Percentiles rank a stretch among this genome's conserved stretches.
These are phyloP conservation scores for Stegodyphus mimosarum DNA, from an alignment of 1,140 invertebrate genomes.

Conservation along the genomic window DNA sequence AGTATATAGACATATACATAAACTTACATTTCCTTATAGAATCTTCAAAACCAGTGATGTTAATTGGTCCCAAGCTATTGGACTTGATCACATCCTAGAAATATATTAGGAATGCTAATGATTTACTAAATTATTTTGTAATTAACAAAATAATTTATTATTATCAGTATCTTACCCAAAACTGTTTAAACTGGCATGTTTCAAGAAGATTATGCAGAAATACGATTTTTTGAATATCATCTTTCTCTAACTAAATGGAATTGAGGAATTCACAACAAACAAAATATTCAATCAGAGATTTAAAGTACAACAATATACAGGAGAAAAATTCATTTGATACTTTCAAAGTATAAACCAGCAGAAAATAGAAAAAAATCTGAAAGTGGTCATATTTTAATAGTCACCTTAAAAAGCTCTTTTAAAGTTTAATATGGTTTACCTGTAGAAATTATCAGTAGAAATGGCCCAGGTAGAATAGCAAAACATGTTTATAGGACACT, in stretches of 20 bases:
- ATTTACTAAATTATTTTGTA: no score
- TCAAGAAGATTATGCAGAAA: slow-evolving; percentile 91
- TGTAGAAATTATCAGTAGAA: no score
- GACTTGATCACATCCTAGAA: no score
- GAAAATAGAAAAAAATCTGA: no score
- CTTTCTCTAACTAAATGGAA: slow-evolving; percentile 79
- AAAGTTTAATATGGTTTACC: no score
- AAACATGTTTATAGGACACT: no score
- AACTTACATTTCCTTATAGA: slow-evolving; percentile 88
- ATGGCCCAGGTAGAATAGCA: no score
- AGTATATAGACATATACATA: not conserved
- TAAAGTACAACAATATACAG: not conserved
- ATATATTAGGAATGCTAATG: no score
- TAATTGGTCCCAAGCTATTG: slow-evolving; percentile 56
- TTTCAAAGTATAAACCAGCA: not conserved
- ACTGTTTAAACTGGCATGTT: slow-evolving; percentile 90
- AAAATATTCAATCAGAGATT: not conserved
- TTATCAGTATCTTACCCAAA: slow-evolving; percentile 82
- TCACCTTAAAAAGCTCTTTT: no score
- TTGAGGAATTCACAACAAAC: slow-evolving; percentile 21
- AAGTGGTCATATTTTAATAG: no score
- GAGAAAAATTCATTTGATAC: not conserved
- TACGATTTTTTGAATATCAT: slow-evolving; percentile 86
- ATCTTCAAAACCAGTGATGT: slow-evolving; percentile 90
- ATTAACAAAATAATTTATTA: no score